These are phyloP conservation scores for Chelmon rostratus DNA, from an alignment of 2,797 vertebrate species.

Conservation along the genomic window DNA sequence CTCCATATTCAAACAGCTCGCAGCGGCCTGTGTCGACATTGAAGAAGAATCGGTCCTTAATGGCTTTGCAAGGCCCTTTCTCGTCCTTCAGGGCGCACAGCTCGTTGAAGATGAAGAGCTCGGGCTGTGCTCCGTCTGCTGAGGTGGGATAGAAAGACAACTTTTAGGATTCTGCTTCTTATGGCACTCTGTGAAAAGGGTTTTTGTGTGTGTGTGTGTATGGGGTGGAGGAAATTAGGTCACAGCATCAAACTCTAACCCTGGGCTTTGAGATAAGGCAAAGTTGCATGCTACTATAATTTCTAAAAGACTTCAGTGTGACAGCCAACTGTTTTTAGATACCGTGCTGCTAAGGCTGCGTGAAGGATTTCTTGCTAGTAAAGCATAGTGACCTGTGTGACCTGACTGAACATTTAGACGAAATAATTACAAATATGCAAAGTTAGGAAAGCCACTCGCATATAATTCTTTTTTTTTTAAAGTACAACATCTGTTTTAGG, in stretches of 20 bases:
- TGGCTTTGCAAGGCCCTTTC: constrained; percentile 89
- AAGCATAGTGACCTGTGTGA: constrained; percentile 7
- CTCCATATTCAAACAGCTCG: constrained; percentile 90
- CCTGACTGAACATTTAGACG: constrained; percentile 5
- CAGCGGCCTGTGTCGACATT: constrained; percentile 84
- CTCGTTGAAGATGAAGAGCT: constrained; percentile 83
- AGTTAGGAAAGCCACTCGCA: neutral
- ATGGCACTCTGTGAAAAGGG: neutral
- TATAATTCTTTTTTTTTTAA: neutral
- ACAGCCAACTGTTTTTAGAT: constrained; percentile 46
- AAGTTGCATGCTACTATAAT: constrained; percentile 45
- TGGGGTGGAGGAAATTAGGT: constrained; percentile 52
- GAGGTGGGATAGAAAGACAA: constrained; percentile 33
- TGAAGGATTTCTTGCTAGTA: constrained; percentile 8
- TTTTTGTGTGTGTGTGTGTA: neutral
- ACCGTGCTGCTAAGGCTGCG: neutral
- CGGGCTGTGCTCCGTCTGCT: constrained; percentile 65
- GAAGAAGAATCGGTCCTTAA: constrained; percentile 87
- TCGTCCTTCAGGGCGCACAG: constrained; percentile 90
- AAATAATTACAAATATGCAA: constrained; percentile 27
- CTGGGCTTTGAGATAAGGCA: constrained; percentile 53
- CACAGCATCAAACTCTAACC: constrained; percentile 62
- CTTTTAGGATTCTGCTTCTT: constrained; percentile 40
- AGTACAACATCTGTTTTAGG: neutral
- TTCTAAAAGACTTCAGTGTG: constrained; percentile 51